Evolutionary conservation across 2,113 vertebrate genomes (phyloP).

Genomic region (Platysternon megacephalum): DNA sequence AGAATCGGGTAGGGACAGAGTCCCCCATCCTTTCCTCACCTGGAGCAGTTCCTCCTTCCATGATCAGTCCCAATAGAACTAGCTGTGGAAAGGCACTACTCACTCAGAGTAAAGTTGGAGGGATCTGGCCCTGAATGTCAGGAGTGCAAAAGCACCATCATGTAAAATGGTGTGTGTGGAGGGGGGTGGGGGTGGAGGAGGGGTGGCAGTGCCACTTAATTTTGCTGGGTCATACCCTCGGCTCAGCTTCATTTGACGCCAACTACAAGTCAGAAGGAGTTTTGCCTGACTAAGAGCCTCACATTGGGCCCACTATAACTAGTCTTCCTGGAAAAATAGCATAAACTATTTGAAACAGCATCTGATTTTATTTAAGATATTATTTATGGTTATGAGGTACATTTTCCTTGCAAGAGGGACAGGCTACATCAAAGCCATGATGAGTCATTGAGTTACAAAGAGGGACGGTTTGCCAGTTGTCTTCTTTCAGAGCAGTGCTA

Average conservation of each 20-base stretch:
- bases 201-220: background rate
- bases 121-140: background rate
- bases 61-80: background rate
- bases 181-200: background rate
- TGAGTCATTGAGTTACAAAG: slow-evolving; percentile 11
- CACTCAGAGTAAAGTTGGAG: background rate
- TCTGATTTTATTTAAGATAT: slow-evolving; percentile 51
- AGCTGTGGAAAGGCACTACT: background rate
- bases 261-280: background rate
- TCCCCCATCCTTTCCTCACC: rapidly evolving
- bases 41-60: rapidly evolving
- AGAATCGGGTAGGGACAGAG: no score
- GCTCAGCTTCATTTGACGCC: background rate
- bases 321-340: slow-evolving; percentile 28
- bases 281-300: background rate
- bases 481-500: background rate
- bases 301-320: background rate
- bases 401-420: slow-evolving; percentile 26
- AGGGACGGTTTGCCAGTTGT: slow-evolving; percentile 4
- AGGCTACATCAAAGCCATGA: background rate
- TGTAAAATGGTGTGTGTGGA: background rate
- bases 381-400: slow-evolving; percentile 57
- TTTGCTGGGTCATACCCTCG: background rate
- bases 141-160: background rate
- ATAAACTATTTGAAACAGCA: slow-evolving; percentile 35